These are phyloP conservation scores for Drosophila antonietae DNA, from an alignment of 2,888 invertebrate genomes.

Conservation along the genomic window DNA sequence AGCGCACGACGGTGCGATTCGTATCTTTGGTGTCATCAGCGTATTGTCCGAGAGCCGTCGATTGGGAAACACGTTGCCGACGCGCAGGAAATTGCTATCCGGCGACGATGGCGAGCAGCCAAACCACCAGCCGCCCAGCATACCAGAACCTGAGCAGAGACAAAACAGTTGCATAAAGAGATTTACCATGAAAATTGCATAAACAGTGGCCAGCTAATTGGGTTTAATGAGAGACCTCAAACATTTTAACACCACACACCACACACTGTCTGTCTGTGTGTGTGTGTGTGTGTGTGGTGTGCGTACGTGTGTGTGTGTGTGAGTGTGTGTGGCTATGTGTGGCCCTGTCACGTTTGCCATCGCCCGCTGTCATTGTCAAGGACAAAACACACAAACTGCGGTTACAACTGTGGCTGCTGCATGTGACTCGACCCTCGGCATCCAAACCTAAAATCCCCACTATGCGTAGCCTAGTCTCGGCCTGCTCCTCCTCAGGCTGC, in stretches of 20 bases:
- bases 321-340: slow-evolving; percentile 7
- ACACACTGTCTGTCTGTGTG: background rate
- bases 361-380: slow-evolving; percentile 68
- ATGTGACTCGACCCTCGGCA: slow-evolving; percentile 42
- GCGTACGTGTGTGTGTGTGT: slow-evolving; percentile 7
- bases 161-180: slow-evolving; percentile 2
- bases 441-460: background rate
- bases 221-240: slow-evolving; percentile 39
- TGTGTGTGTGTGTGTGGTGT: background rate
- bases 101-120: slow-evolving; percentile 93
- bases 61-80: slow-evolving; percentile 92
- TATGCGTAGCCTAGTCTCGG: no score
- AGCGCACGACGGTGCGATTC: slow-evolving; percentile 94
- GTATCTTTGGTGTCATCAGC: slow-evolving; percentile 94
- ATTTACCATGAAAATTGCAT: slow-evolving; percentile 18
- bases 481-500: background rate
- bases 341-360: slow-evolving; percentile 14
- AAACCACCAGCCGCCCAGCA: slow-evolving; percentile 93
- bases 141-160: slow-evolving; percentile 86
- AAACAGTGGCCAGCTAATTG: slow-evolving; percentile 55
- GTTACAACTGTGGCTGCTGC: slow-evolving; percentile 53
- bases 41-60: slow-evolving; percentile 96
- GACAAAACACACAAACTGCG: slow-evolving; percentile 58
- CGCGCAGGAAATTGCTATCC: slow-evolving; percentile 94
- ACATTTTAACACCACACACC: slow-evolving; percentile 7